Conservation (phyloP, 2,797 vertebrate species). For the Phoxinus dragarum region DNA sequence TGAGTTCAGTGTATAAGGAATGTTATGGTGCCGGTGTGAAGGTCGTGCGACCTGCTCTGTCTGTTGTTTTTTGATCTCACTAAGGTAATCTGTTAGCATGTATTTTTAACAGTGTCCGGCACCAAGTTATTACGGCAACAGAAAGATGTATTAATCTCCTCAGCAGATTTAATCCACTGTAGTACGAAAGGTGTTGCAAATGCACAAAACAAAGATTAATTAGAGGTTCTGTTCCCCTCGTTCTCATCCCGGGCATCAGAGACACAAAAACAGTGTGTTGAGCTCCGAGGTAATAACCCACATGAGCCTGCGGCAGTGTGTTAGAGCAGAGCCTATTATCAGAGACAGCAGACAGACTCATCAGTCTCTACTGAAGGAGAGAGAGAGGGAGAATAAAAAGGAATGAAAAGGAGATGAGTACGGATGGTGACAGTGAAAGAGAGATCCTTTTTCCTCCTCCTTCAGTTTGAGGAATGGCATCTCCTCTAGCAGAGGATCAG, state of each 20-base stretch:
- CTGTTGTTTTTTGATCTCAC: neutral
- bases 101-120: neutral
- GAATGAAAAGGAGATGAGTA: conserved; percentile 40
- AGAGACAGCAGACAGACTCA: conserved; percentile 46
- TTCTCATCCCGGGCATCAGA: conserved; percentile 38
- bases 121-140: neutral
- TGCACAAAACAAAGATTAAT: conserved; percentile 38
- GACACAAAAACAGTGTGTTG: conserved; percentile 49
- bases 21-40: neutral
- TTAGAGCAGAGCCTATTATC: conserved; percentile 55
- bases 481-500: conserved; percentile 44
- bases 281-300: conserved; percentile 56
- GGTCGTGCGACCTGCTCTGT: neutral
- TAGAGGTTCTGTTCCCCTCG: conserved; percentile 47
- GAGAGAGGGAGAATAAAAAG: conserved; percentile 27
- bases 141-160: neutral
- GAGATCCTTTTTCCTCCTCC: conserved; percentile 40
- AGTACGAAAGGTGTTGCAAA: conserved; percentile 6
- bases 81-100: neutral
- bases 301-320: conserved; percentile 49
- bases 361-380: conserved; percentile 30
- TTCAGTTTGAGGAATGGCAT: conserved; percentile 49
- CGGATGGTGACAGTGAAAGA: conserved; percentile 31
- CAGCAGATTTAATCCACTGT: neutral
- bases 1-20: neutral